Evolutionary conservation across 2,113 vertebrate genomes (phyloP), one percentile per base, ranked within the genome.

Genomic region (Ctenodactylus gundi): DNA sequence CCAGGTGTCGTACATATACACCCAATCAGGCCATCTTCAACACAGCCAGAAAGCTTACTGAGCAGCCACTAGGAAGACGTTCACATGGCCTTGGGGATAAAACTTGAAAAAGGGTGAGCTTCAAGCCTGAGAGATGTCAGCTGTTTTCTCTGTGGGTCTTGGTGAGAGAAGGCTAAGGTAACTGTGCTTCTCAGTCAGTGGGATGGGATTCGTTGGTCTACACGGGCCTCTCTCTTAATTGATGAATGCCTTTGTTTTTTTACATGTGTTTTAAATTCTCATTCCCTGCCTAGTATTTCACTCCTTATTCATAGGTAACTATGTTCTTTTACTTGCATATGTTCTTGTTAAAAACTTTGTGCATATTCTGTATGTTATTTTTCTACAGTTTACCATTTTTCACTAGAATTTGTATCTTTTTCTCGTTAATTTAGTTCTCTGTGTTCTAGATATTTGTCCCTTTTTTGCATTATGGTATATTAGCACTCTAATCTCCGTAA

Each of bases 401-500:
- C 44, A 34, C 57, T 17, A 72, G 3, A 31, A 3, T 58, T 34
- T 82, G 7, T 64, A 46, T 34, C 39, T 68, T 88, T 83, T 77
- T 20, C 64, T 62, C 64, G 44, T 85, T 78, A 84, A 73, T 70
- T 70, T 94, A n/a, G 55, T 36, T 62, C 8, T 62, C 82, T 39
- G 62, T 67, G 36, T 91, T 77, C n/a, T 51, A 80, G 65, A 39
- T 57, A 73, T 55, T 34, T 46, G 23, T 75, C 39, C 73, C 44
- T 78, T 62, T 31, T 34, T 86, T 62, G 58, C 68, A 41, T 55
- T 78, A 62, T 21, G 65, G 67, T 70, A 58, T 84, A 78, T n/a
- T 92, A 73, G 78, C 60, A 53, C 83, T 70, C 87, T 78, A 70
- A 88, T 75, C n/a, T 85, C 83, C 95, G 44, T 46, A 89, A 72